phyloP scores from a whole-genome alignment of 92 coral and sea anemone species.

The Zoanthus sansibaricus region DNA sequence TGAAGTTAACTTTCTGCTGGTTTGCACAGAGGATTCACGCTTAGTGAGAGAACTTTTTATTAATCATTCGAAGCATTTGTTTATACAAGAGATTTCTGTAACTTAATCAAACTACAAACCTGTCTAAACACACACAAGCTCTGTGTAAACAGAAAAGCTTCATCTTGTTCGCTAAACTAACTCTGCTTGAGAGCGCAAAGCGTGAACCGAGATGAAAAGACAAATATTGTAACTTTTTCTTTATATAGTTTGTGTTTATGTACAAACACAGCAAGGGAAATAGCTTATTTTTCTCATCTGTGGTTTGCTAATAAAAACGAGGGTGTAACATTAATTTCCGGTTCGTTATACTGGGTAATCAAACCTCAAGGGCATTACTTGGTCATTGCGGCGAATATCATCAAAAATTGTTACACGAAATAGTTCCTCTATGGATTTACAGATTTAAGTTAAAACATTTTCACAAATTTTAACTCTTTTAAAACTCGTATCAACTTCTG shows the following conservation, averaged over 20 bases:
- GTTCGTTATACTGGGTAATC: constrained; percentile 4
- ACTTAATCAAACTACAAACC: constrained; percentile 25
- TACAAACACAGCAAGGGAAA: constrained; percentile 14
- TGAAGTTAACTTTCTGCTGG: background rate
- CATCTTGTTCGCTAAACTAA: background rate
- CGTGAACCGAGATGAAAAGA: constrained; percentile 15
- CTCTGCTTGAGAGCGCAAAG: constrained; percentile 37
- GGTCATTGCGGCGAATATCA: background rate
- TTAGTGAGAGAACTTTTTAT: background rate
- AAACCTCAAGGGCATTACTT: background rate
- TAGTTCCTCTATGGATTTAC: background rate
- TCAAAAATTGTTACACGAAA: background rate
- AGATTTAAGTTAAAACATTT: background rate
- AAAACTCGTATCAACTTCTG: background rate
- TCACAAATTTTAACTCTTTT: background rate
- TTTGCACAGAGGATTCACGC: background rate
- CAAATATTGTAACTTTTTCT: constrained; percentile 22
- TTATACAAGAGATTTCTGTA: constrained; percentile 26
- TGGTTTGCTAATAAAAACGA: constrained; percentile 22
- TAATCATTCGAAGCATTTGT: constrained; percentile 27
- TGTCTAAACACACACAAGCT: constrained; percentile 17
- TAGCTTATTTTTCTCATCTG: constrained; percentile 19
- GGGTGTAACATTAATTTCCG: constrained; percentile 37
- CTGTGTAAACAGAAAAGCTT: constrained; percentile 20
- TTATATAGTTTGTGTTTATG: constrained; percentile 45